Conservation (phyloP, 2,797 vertebrate genomes). For the Cheirogaleus major region DNA sequence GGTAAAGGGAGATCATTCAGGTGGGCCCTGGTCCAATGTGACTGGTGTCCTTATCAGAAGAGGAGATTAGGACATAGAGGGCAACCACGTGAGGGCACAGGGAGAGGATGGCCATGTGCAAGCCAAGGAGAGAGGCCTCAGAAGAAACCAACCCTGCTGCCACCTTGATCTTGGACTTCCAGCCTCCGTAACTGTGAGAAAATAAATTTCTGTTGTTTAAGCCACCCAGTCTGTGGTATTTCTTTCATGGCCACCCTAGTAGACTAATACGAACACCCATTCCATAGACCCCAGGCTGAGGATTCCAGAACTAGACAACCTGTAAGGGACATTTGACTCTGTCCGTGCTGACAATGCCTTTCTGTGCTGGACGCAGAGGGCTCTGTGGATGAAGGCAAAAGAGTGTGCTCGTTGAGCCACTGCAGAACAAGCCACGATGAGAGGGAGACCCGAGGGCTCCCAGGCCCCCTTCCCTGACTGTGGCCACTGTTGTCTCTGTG, state of each 20-base stretch:
- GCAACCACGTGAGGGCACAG: rapidly evolving
- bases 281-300: not conserved
- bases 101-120: rapidly evolving
- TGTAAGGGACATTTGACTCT: not conserved
- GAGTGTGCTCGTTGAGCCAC: no score
- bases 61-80: not conserved
- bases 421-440: not conserved
- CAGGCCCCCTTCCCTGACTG: not conserved
- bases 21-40: not conserved
- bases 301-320: not conserved
- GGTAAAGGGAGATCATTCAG: not conserved
- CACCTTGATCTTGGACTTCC: not conserved
- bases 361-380: not conserved
- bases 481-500: not conserved
- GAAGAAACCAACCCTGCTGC: not conserved
- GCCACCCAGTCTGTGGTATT: rapidly evolving
- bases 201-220: not conserved
- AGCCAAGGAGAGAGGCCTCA: not conserved
- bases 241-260: not conserved
- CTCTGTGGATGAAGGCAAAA: not conserved
- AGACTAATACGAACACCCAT: no score
- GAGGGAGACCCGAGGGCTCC: not conserved
- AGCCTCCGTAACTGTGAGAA: not conserved
- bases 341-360: not conserved
- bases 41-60: not conserved